Base-by-base conservation (phyloP, 1,140 invertebrate genomes). In the Drosophila sturtevanti region DNA sequence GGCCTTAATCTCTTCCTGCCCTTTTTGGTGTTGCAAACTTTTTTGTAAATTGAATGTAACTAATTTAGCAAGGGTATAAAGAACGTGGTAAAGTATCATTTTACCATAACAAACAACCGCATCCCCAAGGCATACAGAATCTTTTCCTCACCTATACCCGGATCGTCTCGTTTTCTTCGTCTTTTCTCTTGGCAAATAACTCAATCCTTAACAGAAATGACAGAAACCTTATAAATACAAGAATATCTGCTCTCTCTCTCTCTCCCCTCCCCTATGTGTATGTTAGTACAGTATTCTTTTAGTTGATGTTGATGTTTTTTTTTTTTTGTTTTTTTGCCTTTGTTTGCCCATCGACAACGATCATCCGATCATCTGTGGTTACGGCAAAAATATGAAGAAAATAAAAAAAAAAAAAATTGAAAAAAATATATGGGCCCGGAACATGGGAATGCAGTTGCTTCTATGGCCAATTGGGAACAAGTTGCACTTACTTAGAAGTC, bases 181-280 rank as follows among this genome's bases (percentile, higher is more conserved):
- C 54, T 14, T 51, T 21, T 58, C 35, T 22, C 35, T 27, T 12
- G 52, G 73, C 82, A 82, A 86, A 86, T 86, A 86, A 86, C 82
- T 86, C 82, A 86, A 86, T 87, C 82, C 82, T 86, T 86, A 86
- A 86, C 84, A 76, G 82, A 87, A 82, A 81, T 82, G 82, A 79
- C 82, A 87, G 82, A 86, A 86, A 87, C 82, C 82, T 86, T 86
- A 86, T 86, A 86, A 86, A 86, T 87, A 79, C 82, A 87, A 72
- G 74, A 87, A 81, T 72, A 79, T 80, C 77, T 72, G 71, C 56
- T 31, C 37, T 14, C 16, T 16, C 41, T 18, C 14, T 34, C 31
- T 7, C 6, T 7, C 9, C 31, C 31, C 1, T 7, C 9, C 14
- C 3, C 6, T 18, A 9, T 61, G 71, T 54, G 63, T 38, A 41